Evolutionary conservation across 1,140 invertebrate species (phyloP), one percentile per base, ranked within the genome.

Genomic region (Probaryconus sp.): DNA sequence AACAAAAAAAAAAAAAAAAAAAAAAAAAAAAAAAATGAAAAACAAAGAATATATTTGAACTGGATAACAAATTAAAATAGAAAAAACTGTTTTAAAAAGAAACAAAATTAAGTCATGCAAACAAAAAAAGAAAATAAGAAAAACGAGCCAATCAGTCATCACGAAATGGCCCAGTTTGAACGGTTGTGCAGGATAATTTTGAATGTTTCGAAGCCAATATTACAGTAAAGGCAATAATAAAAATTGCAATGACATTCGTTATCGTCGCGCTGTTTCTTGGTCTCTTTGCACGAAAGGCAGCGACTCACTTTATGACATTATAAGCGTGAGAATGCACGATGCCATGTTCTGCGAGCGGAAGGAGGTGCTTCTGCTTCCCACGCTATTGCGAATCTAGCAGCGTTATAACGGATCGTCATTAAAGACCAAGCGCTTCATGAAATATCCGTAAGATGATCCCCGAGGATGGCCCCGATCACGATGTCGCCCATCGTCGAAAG

Each of bases 291-390:
- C 56, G 75, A 72, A 73, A 73, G 63, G 53, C 47, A 71, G 21
- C 76, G 78, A 35, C 56, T 81, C 76, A 76, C 56, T 76, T 79
- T 79, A 79, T 76, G 79, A 81, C 77, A 80, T 82, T 81, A 82
- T 80, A 79, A 84, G 83, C 84, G 85, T 85, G 84, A 85, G 84
- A 85, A 85, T 85, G 73, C 51, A 76, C 69, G 76, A 71, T 77
- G 69, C 72, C 67, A 75, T 75, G 74, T 81, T 76, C 42, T 70
- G 60, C 65, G 75, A 79, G 58, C 85, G 85, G 85, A 86, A 86
- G 83, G 79, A 84, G 79, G 75, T 79, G 78, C 79, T 73, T 78
- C 75, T 70, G 45, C 84, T 85, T 86, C 85, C 83, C 85, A 85
- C 85, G 83, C 81, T 82, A 72, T 70, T 64, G 64, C 75, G 40